Conservation (phyloP, 2,888 invertebrate species). For the Xylophagus ater region DNA sequence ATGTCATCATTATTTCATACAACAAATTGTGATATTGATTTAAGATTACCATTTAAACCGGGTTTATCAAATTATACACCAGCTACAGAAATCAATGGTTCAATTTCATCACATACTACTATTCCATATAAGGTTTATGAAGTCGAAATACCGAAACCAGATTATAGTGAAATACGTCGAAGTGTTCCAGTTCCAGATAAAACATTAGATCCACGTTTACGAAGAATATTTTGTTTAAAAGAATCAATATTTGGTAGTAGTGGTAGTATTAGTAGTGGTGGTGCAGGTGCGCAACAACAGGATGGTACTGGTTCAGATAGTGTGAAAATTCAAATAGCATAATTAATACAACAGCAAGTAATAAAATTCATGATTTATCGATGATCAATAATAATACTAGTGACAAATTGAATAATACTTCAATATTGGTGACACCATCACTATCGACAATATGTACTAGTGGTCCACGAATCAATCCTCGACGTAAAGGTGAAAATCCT, state of each 20-base stretch:
- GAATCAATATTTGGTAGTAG: too few relatives aligned
- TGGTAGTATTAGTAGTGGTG: too few relatives aligned
- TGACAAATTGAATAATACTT: too few relatives aligned
- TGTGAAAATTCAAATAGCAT: too few relatives aligned
- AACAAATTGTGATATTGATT: slow-evolving; percentile 52
- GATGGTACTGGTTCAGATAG: slow-evolving; percentile 21
- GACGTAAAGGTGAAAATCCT: slow-evolving; percentile 24
- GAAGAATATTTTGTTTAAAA: slow-evolving; percentile 54
- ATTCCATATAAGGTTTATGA: slow-evolving; percentile 52
- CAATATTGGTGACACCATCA: too few relatives aligned
- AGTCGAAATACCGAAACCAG: slow-evolving; percentile 59
- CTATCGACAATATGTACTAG: too few relatives aligned
- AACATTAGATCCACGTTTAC: slow-evolving; percentile 61
- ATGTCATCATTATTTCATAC: slow-evolving; percentile 20
- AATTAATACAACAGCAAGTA: too few relatives aligned
- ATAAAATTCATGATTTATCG: background rate
- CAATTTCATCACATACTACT: slow-evolving; percentile 64
- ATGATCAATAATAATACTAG: too few relatives aligned
- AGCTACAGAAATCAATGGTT: slow-evolving; percentile 78
- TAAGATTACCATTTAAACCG: slow-evolving; percentile 69
- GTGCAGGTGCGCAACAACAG: too few relatives aligned
- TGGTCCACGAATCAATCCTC: slow-evolving; percentile 30
- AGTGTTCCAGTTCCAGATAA: slow-evolving; percentile 57
- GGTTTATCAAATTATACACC: slow-evolving; percentile 68
- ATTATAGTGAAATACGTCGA: slow-evolving; percentile 62